A percentile compares a stretch with the other conserved stretches of the same genome.
These are phyloP conservation scores for Ageneiosus marmoratus DNA, from an alignment of 2,113 vertebrate species.

Conservation along the genomic window DNA sequence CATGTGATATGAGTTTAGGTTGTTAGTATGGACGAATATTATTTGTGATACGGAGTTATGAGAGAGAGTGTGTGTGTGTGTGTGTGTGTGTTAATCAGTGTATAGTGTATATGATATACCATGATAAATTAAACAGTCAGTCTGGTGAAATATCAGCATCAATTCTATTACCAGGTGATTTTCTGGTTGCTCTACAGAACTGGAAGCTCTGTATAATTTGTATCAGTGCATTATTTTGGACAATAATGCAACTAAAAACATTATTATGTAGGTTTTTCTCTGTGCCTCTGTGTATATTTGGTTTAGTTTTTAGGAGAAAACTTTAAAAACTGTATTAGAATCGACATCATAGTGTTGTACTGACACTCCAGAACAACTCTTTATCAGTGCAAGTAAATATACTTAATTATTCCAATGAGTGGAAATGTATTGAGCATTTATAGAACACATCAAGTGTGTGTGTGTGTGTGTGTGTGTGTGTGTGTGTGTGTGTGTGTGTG, in stretches of 20 bases:
- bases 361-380: not conserved
- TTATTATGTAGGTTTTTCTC: not conserved
- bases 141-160: not conserved
- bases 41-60: too few relatives aligned
- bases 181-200: not conserved
- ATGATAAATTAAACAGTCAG: not conserved
- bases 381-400: not conserved
- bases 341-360: not conserved
- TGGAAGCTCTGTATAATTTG: not conserved
- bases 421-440: not conserved
- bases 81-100: slow-evolving; percentile 12
- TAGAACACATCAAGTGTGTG: slow-evolving; percentile 20
- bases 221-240: not conserved
- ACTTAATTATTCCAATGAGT: not conserved
- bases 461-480: not conserved
- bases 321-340: not conserved
- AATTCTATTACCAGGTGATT: too few relatives aligned
- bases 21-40: too few relatives aligned
- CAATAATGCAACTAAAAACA: too few relatives aligned
- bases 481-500: not conserved
- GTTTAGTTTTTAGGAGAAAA: not conserved
- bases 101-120: not conserved
- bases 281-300: not conserved
- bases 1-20: too few relatives aligned
- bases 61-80: slow-evolving; percentile 33